A percentile compares a stretch with the other conserved stretches of the same genome.
phyloP scores from a whole-genome alignment of 1,140 invertebrate species.

The Conopomorpha cramerella region DNA sequence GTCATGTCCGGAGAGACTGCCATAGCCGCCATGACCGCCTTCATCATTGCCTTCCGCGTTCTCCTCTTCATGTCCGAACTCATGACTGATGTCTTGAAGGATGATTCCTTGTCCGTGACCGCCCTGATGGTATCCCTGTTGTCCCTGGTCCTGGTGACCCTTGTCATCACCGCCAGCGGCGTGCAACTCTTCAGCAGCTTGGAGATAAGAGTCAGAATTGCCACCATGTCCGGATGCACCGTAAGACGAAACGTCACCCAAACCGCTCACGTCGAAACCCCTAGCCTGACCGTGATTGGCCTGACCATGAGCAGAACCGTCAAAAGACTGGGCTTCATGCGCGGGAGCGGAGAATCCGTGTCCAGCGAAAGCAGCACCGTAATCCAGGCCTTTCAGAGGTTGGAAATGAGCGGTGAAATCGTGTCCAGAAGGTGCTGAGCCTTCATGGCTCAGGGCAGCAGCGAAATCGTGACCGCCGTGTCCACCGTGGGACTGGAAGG shows the following conservation, averaged over 20 bases:
- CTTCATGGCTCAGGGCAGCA: no score
- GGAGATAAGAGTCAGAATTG: constrained; percentile 39
- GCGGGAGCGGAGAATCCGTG: neutral
- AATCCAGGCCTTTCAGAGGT: no score
- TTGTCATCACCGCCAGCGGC: constrained; percentile 14
- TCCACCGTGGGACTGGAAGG: no score
- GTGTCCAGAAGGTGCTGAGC: no score
- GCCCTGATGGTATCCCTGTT: no score
- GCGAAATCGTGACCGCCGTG: no score
- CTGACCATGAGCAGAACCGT: constrained; percentile 4
- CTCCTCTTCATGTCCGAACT: constrained; percentile 14
- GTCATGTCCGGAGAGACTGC: constrained; percentile 14
- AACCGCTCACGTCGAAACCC: constrained; percentile 7
- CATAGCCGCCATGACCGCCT: constrained; percentile 22
- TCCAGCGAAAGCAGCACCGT: no score
- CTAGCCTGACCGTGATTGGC: constrained; percentile 4
- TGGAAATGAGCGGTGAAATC: no score
- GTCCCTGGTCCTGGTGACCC: no score
- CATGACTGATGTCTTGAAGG: constrained; percentile 12
- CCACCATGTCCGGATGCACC: no score
- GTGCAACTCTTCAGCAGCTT: constrained; percentile 33
- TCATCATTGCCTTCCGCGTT: constrained; percentile 20
- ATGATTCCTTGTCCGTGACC: no score
- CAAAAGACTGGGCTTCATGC: neutral
- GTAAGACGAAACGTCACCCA: neutral